Percentiles rank a stretch among this genome's conserved stretches.
Conservation (phyloP, 2,113 vertebrate species). For the Pseudorasbora parva region DNA sequence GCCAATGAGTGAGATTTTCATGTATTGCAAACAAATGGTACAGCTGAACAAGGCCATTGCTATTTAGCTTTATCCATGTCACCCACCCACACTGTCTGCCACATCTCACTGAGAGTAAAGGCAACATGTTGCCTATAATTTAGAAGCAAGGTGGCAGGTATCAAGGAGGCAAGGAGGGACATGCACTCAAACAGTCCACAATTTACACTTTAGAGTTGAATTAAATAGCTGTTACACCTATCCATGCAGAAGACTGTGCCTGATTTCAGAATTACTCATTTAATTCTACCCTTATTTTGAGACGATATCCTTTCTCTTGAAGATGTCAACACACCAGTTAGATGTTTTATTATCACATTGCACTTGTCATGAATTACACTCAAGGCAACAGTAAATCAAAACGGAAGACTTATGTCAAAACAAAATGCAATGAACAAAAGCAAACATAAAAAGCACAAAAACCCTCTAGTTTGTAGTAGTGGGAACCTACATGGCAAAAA, state of each 20-base stretch:
- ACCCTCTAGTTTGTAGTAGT: neutral
- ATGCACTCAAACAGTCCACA: neutral
- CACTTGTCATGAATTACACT: conserved; percentile 27
- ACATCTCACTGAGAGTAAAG: neutral
- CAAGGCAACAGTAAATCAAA: conserved; percentile 6
- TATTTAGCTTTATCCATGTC: conserved; percentile 22
- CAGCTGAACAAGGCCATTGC: neutral
- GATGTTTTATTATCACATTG: neutral
- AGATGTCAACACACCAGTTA: conserved; percentile 16
- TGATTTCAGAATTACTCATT: neutral
- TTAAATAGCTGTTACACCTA: neutral
- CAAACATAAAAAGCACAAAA: neutral
- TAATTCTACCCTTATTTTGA: neutral
- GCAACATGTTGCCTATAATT: neutral
- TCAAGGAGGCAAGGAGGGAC: neutral
- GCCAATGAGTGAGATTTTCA: conserved; percentile 39
- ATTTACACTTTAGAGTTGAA: neutral
- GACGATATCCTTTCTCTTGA: neutral
- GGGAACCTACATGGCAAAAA: neutral
- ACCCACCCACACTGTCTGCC: neutral
- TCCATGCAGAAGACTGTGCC: neutral
- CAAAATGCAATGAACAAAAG: neutral
- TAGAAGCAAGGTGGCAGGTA: neutral
- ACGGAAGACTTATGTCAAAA: neutral
- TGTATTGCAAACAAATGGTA: conserved; percentile 35